Percentiles rank a stretch among this genome's conserved stretches.
These are phyloP conservation scores for Calycopis cecrops DNA, from an alignment of 1,140 invertebrate species.

Conservation along the genomic window DNA sequence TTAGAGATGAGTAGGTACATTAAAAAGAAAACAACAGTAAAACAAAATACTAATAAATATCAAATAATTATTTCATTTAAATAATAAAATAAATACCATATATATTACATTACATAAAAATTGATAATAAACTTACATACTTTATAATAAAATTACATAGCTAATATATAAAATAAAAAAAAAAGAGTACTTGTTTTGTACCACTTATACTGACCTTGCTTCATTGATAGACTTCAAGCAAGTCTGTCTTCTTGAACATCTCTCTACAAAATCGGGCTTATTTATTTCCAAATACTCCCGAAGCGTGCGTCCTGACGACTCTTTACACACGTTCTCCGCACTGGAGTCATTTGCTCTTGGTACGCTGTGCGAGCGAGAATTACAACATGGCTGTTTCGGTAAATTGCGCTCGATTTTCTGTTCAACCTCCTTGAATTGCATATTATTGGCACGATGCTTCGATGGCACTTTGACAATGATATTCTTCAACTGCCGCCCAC, in stretches of 20 bases:
- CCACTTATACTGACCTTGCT: slow-evolving; percentile 47
- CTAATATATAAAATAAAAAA: no score
- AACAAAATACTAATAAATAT: no score
- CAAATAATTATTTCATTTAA: no score
- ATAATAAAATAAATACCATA: no score
- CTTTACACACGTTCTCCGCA: slow-evolving; percentile 39
- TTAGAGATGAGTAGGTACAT: no score
- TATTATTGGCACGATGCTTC: slow-evolving; percentile 33
- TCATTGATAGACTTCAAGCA: slow-evolving; percentile 56
- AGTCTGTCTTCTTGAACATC: slow-evolving; percentile 45
- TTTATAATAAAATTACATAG: not conserved
- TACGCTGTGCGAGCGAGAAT: slow-evolving; percentile 39
- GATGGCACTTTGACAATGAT: slow-evolving; percentile 63
- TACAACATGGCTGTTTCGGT: slow-evolving; percentile 26
- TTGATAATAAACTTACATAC: no score
- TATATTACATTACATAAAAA: no score
- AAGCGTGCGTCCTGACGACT: slow-evolving; percentile 42
- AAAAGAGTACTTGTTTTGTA: not conserved
- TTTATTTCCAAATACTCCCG: slow-evolving; percentile 65
- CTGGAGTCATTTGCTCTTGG: slow-evolving; percentile 54
- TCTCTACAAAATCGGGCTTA: slow-evolving; percentile 61
- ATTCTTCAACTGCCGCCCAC: slow-evolving; percentile 40
- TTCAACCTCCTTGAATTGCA: slow-evolving; percentile 48
- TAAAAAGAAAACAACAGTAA: no score
- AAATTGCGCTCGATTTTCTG: slow-evolving; percentile 44